Percentiles rank a stretch among this genome's conserved stretches.
phyloP scores from a whole-genome alignment of 2,113 vertebrate genomes.

The Castor canadensis region DNA sequence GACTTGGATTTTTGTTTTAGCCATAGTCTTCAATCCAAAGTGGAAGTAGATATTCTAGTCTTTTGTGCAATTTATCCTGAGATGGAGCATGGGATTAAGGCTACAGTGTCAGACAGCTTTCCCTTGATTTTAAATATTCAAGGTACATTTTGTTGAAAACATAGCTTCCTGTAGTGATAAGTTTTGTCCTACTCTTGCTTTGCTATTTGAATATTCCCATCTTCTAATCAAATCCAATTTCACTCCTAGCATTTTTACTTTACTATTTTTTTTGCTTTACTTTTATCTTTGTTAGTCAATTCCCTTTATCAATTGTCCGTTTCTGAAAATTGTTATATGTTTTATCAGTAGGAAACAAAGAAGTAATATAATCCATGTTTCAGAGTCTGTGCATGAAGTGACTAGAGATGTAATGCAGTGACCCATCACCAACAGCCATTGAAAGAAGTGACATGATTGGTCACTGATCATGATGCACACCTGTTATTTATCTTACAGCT shows the following conservation, averaged over 20 bases:
- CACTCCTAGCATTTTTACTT: background rate
- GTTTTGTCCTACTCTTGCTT: background rate
- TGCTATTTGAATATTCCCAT: background rate
- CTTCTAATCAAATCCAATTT: conserved; percentile 21
- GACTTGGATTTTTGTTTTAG: background rate
- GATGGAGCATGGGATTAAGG: background rate
- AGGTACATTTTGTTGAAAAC: background rate
- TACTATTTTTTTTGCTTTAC: background rate
- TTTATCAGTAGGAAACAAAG: background rate
- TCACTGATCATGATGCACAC: background rate
- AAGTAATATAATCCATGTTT: background rate
- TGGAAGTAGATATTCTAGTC: background rate
- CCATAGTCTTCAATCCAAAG: background rate
- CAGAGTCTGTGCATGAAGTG: background rate
- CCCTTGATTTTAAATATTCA: background rate
- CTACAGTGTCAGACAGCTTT: background rate
- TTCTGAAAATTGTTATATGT: background rate
- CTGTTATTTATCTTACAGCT: background rate
- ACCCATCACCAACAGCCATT: background rate
- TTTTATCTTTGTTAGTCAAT: background rate
- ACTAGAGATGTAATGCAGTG: background rate
- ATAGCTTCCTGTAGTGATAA: background rate
- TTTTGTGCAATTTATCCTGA: background rate
- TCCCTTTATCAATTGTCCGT: background rate
- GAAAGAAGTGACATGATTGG: background rate